Evolutionary conservation across 2,113 vertebrate genomes (phyloP).

Genomic region (Leucopsar rothschildi): DNA sequence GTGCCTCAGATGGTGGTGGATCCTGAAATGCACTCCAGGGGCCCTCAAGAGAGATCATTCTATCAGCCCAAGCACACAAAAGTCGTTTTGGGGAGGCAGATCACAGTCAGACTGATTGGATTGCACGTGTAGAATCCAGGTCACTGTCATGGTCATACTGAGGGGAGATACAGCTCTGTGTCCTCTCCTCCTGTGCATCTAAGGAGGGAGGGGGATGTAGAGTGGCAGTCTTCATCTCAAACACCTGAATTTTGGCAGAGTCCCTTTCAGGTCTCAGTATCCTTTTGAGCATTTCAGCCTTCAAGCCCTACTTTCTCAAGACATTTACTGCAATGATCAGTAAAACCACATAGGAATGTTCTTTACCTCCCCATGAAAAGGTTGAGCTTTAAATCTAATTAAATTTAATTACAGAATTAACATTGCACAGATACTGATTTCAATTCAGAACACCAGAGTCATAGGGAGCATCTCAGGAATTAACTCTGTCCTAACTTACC

Average conservation of each 20-base stretch:
- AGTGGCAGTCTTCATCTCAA: neutral
- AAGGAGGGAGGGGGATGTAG: neutral
- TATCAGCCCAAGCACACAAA: fast-evolving
- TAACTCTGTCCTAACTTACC: slow-evolving; percentile 16
- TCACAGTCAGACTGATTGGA: neutral
- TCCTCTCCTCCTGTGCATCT: neutral
- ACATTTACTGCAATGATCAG: neutral
- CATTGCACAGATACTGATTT: slow-evolving; percentile 2
- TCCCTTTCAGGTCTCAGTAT: neutral
- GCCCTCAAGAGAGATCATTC: neutral
- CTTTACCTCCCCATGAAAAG: slow-evolving; percentile 36
- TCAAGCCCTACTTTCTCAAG: neutral
- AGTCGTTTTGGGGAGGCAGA: neutral
- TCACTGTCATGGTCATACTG: fast-evolving
- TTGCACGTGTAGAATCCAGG: neutral
- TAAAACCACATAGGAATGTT: neutral
- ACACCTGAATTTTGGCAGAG: neutral
- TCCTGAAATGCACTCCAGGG: neutral
- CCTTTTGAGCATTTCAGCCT: neutral
- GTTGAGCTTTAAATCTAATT: slow-evolving; percentile 56
- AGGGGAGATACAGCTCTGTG: neutral
- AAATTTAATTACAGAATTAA: slow-evolving; percentile 58
- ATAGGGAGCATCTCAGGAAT: neutral
- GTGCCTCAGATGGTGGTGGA: fast-evolving
- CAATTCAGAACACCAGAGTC: neutral